Evolutionary conservation across 2,888 invertebrate species (phyloP).

Genomic region (Sthenelais limicola): DNA sequence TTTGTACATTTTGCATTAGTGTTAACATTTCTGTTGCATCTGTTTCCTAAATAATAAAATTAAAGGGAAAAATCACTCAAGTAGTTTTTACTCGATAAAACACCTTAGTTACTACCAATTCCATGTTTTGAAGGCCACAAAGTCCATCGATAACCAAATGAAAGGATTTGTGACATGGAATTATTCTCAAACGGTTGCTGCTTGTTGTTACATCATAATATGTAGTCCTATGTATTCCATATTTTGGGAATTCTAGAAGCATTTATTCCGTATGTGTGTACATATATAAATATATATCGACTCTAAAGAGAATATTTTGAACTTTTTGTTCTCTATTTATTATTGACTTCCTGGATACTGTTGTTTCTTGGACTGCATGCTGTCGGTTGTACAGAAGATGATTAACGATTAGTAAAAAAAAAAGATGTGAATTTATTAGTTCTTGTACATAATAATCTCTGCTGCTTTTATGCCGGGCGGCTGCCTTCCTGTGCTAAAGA

Average conservation of each 20-base stretch:
- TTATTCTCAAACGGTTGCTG: too few species aligned
- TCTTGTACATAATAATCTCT: conserved; percentile 25
- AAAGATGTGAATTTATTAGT: conserved; percentile 1
- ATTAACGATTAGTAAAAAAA: too few species aligned
- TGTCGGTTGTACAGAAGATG: not conserved
- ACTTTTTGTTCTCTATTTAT: conserved; percentile 38
- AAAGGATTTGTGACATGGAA: too few species aligned
- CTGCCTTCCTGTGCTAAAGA: not conserved
- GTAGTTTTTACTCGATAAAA: too few species aligned
- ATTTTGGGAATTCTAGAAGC: conserved; percentile 3
- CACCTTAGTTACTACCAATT: too few species aligned
- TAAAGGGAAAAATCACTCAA: too few species aligned
- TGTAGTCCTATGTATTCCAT: too few species aligned
- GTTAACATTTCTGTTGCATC: not conserved
- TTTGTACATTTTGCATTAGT: conserved; percentile 10
- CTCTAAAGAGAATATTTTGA: conserved; percentile 31
- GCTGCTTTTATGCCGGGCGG: conserved; percentile 16
- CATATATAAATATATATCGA: conserved; percentile 16
- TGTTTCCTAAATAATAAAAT: not conserved
- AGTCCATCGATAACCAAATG: too few species aligned
- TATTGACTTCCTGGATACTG: conserved; percentile 23
- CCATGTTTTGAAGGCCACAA: too few species aligned
- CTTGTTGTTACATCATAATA: conserved; percentile 4
- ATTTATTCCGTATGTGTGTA: too few species aligned
- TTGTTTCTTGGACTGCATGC: conserved; percentile 1